Base-by-base conservation (phyloP, 2,888 invertebrate genomes). In the Polia nebulosa region DNA sequence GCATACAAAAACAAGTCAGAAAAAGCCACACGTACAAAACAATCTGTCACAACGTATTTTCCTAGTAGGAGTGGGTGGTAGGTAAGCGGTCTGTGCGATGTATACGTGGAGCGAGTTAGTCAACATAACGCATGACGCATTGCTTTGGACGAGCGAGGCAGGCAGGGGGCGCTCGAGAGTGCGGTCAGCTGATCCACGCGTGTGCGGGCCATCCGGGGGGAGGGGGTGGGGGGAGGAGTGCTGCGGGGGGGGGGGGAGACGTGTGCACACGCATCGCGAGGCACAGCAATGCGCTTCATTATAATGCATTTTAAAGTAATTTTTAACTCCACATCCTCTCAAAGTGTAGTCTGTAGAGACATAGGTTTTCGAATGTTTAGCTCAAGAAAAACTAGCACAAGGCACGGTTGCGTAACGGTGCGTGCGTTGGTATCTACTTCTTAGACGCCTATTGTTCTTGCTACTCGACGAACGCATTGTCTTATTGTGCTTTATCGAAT, bases 141-240 rank as follows among this genome's bases (percentile, higher is more conserved):
- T 85, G 85, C 80, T 80, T 84, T 73, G 78, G 72, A 61, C 78
- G 85, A 80, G 83, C 78, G 85, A 80, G 83, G 86, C 81, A 76
- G 81, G 86, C 87, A 84, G 85, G 83, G 88, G 86, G 87, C 85
- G 89, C 84, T 83, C 79, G 84, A 83, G 85, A 84, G 86, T 81
- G 77, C 91, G 90, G 94, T 94, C 94, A 94, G 94, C 95, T 94
- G 95, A 94, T 94, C 91, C 90, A 70, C 88, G 89, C 91, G 92
- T 87, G 91, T 82, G 81, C 78, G 72, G 71, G 83, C 56, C 67
- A 27, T 63, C 13, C 29, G 25, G 76, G 51, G 7, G 27, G 77
- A 68, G 82, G 61, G 70, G 79, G 72, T 65, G 49, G 76, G 69
- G 76, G 65, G 55, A 66, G 11, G 69, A 63, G 60, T 13, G 69